Conservation (phyloP, 2,113 vertebrate species). For the Channa argus region DNA sequence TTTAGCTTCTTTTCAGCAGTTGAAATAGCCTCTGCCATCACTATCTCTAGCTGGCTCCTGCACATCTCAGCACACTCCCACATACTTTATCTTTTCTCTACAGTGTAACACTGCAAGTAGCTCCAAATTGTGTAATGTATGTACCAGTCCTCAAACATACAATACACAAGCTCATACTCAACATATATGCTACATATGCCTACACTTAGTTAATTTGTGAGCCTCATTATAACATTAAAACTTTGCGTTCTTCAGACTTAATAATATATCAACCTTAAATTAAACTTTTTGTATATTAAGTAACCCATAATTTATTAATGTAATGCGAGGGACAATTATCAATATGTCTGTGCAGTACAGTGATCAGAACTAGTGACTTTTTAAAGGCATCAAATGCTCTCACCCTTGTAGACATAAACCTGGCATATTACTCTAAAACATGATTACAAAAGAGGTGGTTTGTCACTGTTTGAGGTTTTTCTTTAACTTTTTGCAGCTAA, state of each 20-base stretch:
- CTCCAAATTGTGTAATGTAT: slow-evolving; percentile 26
- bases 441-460: slow-evolving; percentile 1
- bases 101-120: slow-evolving; percentile 39
- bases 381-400: neutral
- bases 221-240: slow-evolving; percentile 2
- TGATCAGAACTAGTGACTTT: neutral
- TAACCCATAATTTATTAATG: too few species aligned
- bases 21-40: slow-evolving; percentile 20
- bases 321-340: too few species aligned
- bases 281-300: slow-evolving; percentile 3
- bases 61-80: slow-evolving; percentile 52
- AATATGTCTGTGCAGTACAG: neutral
- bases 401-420: neutral
- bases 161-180: slow-evolving; percentile 11
- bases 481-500: slow-evolving; percentile 21
- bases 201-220: slow-evolving; percentile 10
- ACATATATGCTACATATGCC: neutral
- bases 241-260: neutral
- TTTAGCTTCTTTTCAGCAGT: slow-evolving; percentile 6
- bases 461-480: slow-evolving; percentile 1
- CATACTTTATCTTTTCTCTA: slow-evolving; percentile 44
- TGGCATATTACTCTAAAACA: slow-evolving; percentile 20
- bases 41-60: slow-evolving; percentile 27
- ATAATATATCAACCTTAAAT: slow-evolving; percentile 11
- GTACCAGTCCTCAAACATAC: slow-evolving; percentile 29